Evolutionary conservation across 2,113 vertebrate genomes (phyloP).

Genomic region (Sylvia atricapilla): DNA sequence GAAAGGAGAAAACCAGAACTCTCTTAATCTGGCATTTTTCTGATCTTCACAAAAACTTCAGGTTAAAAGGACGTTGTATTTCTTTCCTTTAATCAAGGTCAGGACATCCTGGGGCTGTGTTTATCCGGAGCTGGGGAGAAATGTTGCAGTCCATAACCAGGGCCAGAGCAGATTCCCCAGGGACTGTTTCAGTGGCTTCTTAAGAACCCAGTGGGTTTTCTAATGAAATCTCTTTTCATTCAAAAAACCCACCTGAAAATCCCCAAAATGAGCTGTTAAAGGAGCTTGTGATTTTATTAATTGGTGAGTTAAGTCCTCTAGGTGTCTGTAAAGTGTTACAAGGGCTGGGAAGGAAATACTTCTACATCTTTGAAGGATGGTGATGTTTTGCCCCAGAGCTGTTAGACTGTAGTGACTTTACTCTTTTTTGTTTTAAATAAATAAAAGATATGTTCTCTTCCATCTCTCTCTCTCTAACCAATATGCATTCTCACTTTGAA

Average conservation of each 20-base stretch:
- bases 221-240: neutral
- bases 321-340: neutral
- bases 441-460: neutral
- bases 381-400: neutral
- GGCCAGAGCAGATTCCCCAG: neutral
- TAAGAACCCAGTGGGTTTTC: neutral
- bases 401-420: neutral
- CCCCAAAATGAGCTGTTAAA: neutral
- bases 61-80: neutral
- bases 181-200: neutral
- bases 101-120: neutral
- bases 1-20: neutral
- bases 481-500: neutral
- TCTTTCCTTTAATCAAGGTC: neutral
- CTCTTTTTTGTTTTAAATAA: neutral
- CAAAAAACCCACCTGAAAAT: neutral
- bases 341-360: neutral
- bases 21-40: neutral
- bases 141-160: neutral
- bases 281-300: neutral
- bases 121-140: neutral
- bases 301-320: neutral
- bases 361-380: neutral
- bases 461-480: neutral
- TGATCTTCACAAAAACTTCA: neutral